A percentile compares a stretch with the other conserved stretches of the same genome.
These are phyloP conservation scores for Entomyzon cyanotis DNA, from an alignment of 2,113 vertebrate genomes.

Conservation along the genomic window DNA sequence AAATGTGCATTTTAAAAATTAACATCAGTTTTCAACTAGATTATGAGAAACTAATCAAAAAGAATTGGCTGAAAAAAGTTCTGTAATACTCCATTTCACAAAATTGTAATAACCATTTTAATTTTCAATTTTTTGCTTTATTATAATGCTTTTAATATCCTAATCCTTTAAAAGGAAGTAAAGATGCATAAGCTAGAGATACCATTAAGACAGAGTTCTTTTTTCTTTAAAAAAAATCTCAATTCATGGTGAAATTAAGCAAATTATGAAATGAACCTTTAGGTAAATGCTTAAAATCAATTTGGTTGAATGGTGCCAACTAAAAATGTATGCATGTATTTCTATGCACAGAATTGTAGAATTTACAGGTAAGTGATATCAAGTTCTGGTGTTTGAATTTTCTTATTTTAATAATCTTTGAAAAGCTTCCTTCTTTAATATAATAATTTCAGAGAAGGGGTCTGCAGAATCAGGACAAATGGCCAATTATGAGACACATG, in stretches of 20 bases:
- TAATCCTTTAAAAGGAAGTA: not conserved
- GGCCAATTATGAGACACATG: not conserved
- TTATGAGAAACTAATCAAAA: not conserved
- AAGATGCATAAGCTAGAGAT: not conserved
- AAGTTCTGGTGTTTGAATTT: not conserved
- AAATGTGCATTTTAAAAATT: not conserved
- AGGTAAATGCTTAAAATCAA: not conserved
- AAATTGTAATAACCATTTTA: not conserved
- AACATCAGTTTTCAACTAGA: not conserved
- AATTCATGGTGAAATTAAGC: not conserved
- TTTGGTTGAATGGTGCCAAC: not conserved
- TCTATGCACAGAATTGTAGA: not conserved
- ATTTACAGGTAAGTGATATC: not conserved
- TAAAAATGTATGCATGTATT: rapidly evolving
- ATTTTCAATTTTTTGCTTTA: not conserved
- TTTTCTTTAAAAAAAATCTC: not conserved
- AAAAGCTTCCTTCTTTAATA: not conserved
- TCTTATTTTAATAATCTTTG: not conserved
- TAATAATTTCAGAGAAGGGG: not conserved
- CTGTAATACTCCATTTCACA: not conserved
- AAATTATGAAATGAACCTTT: not conserved
- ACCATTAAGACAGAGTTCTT: not conserved
- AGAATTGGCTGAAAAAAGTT: not conserved
- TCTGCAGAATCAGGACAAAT: not conserved
- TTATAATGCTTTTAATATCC: not conserved